Base-by-base conservation (phyloP, 2,888 invertebrate genomes). In the Chloromyia formosa region DNA sequence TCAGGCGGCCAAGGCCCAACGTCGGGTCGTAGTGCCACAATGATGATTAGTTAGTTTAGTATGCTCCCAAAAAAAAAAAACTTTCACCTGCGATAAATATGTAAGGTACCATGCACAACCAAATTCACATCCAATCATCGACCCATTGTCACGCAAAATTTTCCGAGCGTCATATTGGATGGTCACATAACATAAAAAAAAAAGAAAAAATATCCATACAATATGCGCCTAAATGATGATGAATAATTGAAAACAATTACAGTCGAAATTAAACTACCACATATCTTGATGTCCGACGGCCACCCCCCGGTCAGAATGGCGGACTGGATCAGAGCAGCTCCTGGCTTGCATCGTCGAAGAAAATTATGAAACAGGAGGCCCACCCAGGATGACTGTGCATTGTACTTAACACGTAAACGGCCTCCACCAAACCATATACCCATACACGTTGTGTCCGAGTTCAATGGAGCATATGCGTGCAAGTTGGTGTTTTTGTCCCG, bases 161-260 rank as follows among this genome's bases (percentile, higher is more conserved):
- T n/a, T n/a, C n/a, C n/a, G n/a, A n/a, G n/a, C n/a, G n/a, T n/a
- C n/a, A n/a, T n/a, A n/a, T n/a, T n/a, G n/a, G n/a, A n/a, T n/a
- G n/a, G n/a, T n/a, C n/a, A n/a, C n/a, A n/a, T n/a, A n/a, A n/a
- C n/a, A n/a, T n/a, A n/a, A n/a, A n/a, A n/a, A n/a, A n/a, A n/a
- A n/a, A n/a, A n/a, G n/a, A n/a, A n/a, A n/a, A 64, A 18, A 42
- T 16, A 20, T 64, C 64, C 40, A 64, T 35, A 64, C 40, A 42
- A 40, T 42, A 42, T 42, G 42, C 45, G 45, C 18, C 64, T 45
- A 64, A 64, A 64, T 61, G 61, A 35, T 64, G 64, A 64, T 64
- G 64, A 64, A 64, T 64, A 64, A 64, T 64, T 64, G 64, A 64
- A 61, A 64, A 45, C 64, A 64, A 64, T 64, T 64, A 64, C 45